Conservation (phyloP, 2,797 vertebrate genomes). For the Eidolon dupreanum region DNA sequence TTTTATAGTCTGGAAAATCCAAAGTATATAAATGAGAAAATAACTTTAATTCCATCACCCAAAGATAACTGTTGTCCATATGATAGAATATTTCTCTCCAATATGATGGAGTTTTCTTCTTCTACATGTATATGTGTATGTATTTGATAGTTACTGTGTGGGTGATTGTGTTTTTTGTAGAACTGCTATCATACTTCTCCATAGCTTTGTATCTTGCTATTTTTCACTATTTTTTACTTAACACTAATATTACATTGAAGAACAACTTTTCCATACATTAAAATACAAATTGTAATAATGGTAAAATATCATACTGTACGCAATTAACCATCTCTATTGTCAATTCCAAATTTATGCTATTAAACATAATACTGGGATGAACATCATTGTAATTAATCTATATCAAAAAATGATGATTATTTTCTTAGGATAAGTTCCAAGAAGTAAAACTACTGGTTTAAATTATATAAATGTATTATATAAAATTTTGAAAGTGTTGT, state of each 20-base stretch:
- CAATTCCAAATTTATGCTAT: background rate
- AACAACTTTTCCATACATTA: background rate
- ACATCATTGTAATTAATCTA: background rate
- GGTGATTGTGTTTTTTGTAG: background rate
- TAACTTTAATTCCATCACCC: background rate
- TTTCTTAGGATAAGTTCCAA: constrained; percentile 20
- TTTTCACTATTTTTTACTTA: constrained; percentile 49
- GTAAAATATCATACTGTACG: background rate
- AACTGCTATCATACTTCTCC: background rate
- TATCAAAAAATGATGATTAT: constrained; percentile 33
- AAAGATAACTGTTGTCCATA: background rate
- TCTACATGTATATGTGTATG: background rate
- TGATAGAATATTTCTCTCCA: background rate
- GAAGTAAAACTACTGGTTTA: background rate
- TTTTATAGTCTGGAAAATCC: constrained; percentile 36
- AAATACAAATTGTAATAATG: constrained; percentile 28
- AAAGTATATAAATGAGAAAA: constrained; percentile 13
- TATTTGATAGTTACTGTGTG: background rate
- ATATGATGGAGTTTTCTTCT: background rate
- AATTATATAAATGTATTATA: background rate
- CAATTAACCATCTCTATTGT: background rate
- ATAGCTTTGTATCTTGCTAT: background rate
- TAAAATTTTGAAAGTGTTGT: background rate
- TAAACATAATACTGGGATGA: background rate
- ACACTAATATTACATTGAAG: constrained; percentile 6